A percentile compares a stretch with the other conserved stretches of the same genome.
phyloP scores from a whole-genome alignment of 2,113 vertebrate genomes.

The Neolamprologus brichardi region DNA sequence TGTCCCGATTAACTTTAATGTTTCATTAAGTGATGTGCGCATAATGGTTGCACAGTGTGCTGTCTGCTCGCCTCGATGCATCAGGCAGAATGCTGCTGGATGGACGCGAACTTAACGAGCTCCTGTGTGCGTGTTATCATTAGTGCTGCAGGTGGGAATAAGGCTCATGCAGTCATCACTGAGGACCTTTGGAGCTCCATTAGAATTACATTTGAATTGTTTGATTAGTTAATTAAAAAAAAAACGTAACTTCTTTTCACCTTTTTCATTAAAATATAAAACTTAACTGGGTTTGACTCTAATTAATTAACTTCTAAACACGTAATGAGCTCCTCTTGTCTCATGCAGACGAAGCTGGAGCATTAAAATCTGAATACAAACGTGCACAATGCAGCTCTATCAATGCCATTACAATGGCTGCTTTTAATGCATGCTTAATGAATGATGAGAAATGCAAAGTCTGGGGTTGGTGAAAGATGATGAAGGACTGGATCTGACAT shows the following conservation, averaged over 20 bases:
- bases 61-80: neutral
- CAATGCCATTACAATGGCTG: neutral
- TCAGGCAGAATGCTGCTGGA: neutral
- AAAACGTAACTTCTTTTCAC: neutral
- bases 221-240: neutral
- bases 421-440: neutral
- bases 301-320: neutral
- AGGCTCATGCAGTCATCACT: neutral
- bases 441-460: neutral
- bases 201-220: neutral
- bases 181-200: rapidly evolving
- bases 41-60: neutral
- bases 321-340: rapidly evolving
- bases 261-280: neutral
- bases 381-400: neutral
- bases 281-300: neutral
- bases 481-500: neutral
- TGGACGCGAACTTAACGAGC: neutral
- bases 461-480: neutral
- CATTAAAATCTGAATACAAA: neutral
- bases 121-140: neutral
- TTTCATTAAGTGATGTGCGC: neutral
- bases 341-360: rapidly evolving
- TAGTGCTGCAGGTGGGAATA: neutral
- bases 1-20: neutral